Evolutionary conservation across 2,113 vertebrate species (phyloP).

Genomic region (Trogon surrucura): DNA sequence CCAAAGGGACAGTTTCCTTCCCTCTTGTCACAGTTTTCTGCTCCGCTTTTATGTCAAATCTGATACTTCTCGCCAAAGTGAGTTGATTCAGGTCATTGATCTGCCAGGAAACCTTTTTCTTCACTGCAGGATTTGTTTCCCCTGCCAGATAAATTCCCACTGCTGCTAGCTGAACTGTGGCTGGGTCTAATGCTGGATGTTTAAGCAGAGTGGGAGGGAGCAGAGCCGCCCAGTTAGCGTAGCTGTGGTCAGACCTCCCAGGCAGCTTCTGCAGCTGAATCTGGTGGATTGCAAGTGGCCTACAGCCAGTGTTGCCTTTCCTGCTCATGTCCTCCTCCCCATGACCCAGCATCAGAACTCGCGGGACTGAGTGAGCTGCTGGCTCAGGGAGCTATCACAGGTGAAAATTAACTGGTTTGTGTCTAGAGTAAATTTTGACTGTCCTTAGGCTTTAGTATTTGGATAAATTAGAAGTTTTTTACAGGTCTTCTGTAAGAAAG

Average conservation of each 20-base stretch:
- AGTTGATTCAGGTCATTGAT: neutral
- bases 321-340: neutral
- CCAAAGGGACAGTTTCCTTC: neutral
- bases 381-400: neutral
- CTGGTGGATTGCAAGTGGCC: neutral
- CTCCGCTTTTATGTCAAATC: neutral
- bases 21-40: neutral
- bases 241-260: neutral
- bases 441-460: neutral
- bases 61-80: neutral
- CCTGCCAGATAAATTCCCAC: neutral
- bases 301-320: neutral
- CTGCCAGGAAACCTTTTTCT: neutral
- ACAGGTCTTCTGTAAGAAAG: neutral
- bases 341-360: accelerated
- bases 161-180: neutral
- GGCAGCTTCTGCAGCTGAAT: neutral
- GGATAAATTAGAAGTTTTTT: neutral
- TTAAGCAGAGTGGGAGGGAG: neutral
- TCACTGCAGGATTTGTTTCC: neutral
- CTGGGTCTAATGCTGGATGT: neutral
- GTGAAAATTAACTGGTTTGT: neutral
- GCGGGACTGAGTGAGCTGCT: neutral
- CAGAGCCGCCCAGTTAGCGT: neutral
- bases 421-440: neutral